Evolutionary conservation across 2,113 vertebrate genomes (phyloP).

Genomic region (Engystomops pustulosus): DNA sequence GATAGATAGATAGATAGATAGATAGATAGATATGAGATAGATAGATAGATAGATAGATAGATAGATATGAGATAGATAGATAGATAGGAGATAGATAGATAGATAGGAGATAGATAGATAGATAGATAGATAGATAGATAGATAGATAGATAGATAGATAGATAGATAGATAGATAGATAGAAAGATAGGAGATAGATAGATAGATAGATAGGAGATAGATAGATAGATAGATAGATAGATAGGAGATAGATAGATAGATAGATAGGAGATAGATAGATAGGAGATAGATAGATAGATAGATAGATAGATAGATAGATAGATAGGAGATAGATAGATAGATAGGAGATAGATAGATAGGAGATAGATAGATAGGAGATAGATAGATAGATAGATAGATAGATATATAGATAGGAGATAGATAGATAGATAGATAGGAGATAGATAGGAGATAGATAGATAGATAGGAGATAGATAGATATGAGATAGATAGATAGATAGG

Average conservation of each 20-base stretch:
- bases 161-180: constrained; percentile 1
- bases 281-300: not conserved
- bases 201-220: not conserved
- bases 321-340: too few relatives aligned
- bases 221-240: constrained; percentile 13
- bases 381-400: constrained; percentile 12
- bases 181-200: constrained; percentile 12
- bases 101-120: constrained; percentile 11
- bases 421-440: constrained; percentile 16
- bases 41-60: not conserved
- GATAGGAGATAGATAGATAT: constrained; percentile 6
- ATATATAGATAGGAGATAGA: not conserved
- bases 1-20: constrained; percentile 13
- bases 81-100: constrained; percentile 1
- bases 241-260: constrained; percentile 1
- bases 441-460: not conserved
- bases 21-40: not conserved
- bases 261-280: constrained; percentile 9
- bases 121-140: not conserved
- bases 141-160: constrained; percentile 20
- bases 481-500: not conserved
- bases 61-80: not conserved
- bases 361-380: not conserved
- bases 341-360: not conserved
- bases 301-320: too few relatives aligned